phyloP scores from a whole-genome alignment of 2,113 vertebrate species.

The Sapayoa aenigma region DNA sequence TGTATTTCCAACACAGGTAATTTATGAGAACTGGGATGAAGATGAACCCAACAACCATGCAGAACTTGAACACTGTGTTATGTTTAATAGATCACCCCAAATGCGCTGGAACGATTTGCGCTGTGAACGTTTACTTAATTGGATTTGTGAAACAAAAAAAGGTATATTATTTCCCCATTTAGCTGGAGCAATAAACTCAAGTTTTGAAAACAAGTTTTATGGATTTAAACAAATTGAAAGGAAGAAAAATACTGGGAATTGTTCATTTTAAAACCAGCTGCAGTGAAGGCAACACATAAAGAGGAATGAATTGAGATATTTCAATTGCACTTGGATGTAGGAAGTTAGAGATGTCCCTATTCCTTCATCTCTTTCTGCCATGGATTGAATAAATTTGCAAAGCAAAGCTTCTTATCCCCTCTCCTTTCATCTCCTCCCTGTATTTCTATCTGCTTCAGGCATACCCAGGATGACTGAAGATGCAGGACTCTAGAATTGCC shows the following conservation, averaged over 20 bases:
- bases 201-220: not conserved
- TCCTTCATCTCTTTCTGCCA: not conserved
- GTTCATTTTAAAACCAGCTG: not conserved
- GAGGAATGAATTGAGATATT: not conserved
- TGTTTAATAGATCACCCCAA: slow-evolving; percentile 65
- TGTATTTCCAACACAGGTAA: slow-evolving; percentile 70
- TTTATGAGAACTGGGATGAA: slow-evolving; percentile 80
- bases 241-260: not conserved
- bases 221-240: not conserved
- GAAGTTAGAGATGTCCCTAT: not conserved
- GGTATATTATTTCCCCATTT: slow-evolving; percentile 66
- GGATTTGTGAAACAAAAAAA: slow-evolving; percentile 90
- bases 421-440: not conserved
- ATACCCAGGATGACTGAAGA: not conserved
- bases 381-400: not conserved
- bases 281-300: not conserved
- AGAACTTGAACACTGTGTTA: slow-evolving; percentile 81
- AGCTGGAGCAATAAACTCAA: not conserved
- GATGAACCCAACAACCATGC: slow-evolving; percentile 87
- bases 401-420: not conserved
- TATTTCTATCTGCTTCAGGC: not conserved
- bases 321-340: not conserved
- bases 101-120: slow-evolving; percentile 83
- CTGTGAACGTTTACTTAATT: slow-evolving; percentile 81
- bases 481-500: not conserved